Evolutionary conservation across 1,140 invertebrate species (phyloP).

Genomic region (Oreohelix idahoensis): DNA sequence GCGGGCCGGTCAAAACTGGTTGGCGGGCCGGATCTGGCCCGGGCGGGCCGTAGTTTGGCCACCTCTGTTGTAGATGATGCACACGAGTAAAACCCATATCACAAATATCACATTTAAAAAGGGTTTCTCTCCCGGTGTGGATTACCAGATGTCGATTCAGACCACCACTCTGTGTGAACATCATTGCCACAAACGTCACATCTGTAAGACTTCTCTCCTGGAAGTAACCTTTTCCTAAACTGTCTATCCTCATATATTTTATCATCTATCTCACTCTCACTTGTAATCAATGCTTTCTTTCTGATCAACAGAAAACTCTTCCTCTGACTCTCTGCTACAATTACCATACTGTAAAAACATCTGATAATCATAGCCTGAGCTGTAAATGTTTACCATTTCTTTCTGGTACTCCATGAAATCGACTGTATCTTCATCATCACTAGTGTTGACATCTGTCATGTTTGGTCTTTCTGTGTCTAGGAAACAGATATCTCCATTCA

Average conservation of each 20-base stretch:
- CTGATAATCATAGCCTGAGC: background rate
- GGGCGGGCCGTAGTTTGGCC: no score
- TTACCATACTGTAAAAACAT: background rate
- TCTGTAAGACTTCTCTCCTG: conserved; percentile 20
- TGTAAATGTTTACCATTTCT: background rate
- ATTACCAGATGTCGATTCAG: conserved; percentile 23
- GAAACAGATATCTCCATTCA: background rate
- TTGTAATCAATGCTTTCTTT: background rate
- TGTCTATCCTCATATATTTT: background rate
- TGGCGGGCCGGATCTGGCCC: no score
- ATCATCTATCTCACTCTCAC: background rate
- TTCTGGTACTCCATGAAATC: background rate
- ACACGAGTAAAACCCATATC: conserved; percentile 24
- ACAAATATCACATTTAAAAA: conserved; percentile 12
- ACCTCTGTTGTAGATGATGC: conserved; percentile 1
- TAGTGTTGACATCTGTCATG: background rate
- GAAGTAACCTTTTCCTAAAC: background rate
- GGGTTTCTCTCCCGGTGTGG: conserved; percentile 31
- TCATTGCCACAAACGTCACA: conserved; percentile 37
- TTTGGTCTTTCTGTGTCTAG: background rate
- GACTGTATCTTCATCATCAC: background rate
- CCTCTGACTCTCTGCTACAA: background rate
- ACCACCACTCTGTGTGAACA: background rate
- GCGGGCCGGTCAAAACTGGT: no score
- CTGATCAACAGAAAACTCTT: background rate